Evolutionary conservation across 2,888 invertebrate genomes (phyloP), one percentile per base, ranked within the genome.

Genomic region (Caenorhabditis sp.): DNA sequence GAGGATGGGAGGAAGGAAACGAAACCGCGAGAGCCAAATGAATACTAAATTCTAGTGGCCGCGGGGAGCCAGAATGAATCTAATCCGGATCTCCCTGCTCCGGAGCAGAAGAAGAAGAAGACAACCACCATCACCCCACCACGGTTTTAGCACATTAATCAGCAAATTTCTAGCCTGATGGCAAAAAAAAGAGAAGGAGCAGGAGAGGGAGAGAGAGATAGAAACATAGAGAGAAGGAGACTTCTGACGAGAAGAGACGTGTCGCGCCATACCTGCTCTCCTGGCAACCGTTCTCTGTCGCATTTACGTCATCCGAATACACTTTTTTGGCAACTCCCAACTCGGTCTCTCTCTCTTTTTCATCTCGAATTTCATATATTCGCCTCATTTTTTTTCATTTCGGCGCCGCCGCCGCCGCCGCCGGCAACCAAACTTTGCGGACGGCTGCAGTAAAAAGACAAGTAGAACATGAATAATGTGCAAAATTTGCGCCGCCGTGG

Each of bases 131-230:
- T n/a, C n/a, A n/a, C n/a, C n/a, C n/a, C n/a, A n/a, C n/a, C n/a
- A n/a, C n/a, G n/a, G 58, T 62, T 65, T 58, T 61, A 32, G 67
- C 68, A 61, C 68, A 68, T 76, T 67, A 62, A 68, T 76, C 67
- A 68, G 62, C 61, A 61, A n/a, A 60, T 50, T 61, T 53, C 55
- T 51, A 51, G 67, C 47, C 22, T 50, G 37, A 56, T 64, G 72
- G 6, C 44, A 47, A 20, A 13, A 47, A 35, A 70, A 50, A 55
- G 56, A 6, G 40, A 32, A 24, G 26, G 47, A 74, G 58, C 32
- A 11, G 47, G 13, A 44, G 64, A 64, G 35, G 37, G n/a, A 72
- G 22, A 69, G 50, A 26, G 35, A 68, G 35, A 47, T 47, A 68
- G 22, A 15, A 40, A 50, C 24, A 47, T 35, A 51, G 51, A 13